A percentile compares a stretch with the other conserved stretches of the same genome.
Evolutionary conservation across 2,113 vertebrate species (phyloP).

Genomic region (Tympanuchus pallidicinctus): DNA sequence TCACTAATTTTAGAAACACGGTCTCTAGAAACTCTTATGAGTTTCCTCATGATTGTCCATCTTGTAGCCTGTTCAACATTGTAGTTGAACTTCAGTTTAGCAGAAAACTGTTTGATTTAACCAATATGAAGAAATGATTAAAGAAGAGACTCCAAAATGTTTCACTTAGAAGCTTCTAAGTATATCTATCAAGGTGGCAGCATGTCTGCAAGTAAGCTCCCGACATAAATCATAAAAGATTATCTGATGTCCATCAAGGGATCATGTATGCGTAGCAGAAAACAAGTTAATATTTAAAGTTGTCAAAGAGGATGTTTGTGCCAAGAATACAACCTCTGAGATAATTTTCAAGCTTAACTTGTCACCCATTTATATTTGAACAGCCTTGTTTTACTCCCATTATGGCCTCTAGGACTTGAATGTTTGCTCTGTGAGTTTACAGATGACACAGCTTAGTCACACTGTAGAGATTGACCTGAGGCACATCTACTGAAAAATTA

Average conservation of each 20-base stretch:
- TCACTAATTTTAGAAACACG: conserved; percentile 12
- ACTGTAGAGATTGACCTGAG: fast-evolving
- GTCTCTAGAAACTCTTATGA: conserved; percentile 20
- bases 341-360: neutral
- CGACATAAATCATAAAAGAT: neutral
- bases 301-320: neutral
- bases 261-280: neutral
- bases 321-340: conserved; percentile 2
- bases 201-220: neutral
- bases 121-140: neutral
- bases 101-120: conserved; percentile 12
- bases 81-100: conserved; percentile 1
- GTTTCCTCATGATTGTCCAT: conserved; percentile 6
- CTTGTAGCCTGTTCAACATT: neutral
- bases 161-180: conserved; percentile 42
- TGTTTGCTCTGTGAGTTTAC: neutral
- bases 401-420: neutral
- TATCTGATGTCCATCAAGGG: neutral
- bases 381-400: neutral
- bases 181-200: conserved; percentile 15
- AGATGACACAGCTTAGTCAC: neutral
- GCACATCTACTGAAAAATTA: neutral
- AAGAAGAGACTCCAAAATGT: neutral
- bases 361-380: neutral
- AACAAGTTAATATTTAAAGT: neutral